A percentile compares a stretch with the other conserved stretches of the same genome.
Conservation (phyloP, 2,888 invertebrate genomes). For the Callosobruchus maculatus region DNA sequence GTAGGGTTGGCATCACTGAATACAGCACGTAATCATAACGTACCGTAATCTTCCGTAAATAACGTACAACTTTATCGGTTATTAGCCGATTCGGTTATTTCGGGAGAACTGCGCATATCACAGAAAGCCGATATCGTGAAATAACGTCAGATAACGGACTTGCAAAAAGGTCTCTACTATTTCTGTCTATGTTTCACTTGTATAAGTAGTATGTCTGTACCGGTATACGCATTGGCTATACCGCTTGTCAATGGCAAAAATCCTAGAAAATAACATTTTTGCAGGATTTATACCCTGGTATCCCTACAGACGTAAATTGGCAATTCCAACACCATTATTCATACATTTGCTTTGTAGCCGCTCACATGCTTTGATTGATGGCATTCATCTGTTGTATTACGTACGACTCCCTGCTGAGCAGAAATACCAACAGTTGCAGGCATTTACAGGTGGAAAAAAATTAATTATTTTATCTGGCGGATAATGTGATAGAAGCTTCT, state of each 20-base stretch:
- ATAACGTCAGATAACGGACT: no score
- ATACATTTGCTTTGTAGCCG: background rate
- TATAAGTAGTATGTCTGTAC: no score
- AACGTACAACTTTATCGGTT: no score
- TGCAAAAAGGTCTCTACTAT: no score
- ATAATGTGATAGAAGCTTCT: no score
- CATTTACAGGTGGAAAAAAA: slow-evolving; percentile 25
- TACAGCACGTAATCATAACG: no score
- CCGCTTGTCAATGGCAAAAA: background rate
- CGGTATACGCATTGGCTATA: background rate
- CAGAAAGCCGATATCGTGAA: no score
- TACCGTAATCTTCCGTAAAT: no score
- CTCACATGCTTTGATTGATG: background rate
- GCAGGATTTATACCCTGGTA: background rate
- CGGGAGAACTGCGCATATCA: no score
- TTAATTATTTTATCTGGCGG: slow-evolving; percentile 41
- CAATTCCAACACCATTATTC: background rate
- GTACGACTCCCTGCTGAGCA: slow-evolving; percentile 1
- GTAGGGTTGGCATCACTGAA: no score
- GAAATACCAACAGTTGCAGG: background rate
- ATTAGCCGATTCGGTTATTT: no score
- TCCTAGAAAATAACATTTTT: background rate
- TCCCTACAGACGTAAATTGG: background rate
- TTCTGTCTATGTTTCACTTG: background rate
- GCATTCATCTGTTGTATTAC: background rate